Percentiles rank a stretch among this genome's conserved stretches.
These are phyloP conservation scores for Callopanchax toddi DNA, from an alignment of 2,113 vertebrate species.

Conservation along the genomic window DNA sequence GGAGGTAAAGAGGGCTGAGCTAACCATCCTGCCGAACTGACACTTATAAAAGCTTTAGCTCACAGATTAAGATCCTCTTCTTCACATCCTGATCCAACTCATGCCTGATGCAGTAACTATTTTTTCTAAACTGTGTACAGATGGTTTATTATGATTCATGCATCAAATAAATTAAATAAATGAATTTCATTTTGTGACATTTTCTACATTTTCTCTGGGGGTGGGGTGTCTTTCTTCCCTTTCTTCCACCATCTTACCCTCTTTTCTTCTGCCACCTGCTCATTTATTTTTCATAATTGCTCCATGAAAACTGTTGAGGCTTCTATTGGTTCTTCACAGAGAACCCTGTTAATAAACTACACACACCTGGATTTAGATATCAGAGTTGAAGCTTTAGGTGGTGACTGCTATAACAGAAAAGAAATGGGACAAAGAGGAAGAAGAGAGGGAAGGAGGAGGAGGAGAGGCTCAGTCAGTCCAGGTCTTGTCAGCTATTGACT, in stretches of 20 bases:
- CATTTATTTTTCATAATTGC: conserved; percentile 9
- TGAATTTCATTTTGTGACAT: conserved; percentile 3
- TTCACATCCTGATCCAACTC: conserved; percentile 8
- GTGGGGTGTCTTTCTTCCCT: conserved; percentile 6
- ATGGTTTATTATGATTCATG: conserved; percentile 45
- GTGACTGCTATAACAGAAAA: conserved; percentile 13
- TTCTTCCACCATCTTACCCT: conserved; percentile 12
- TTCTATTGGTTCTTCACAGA: conserved; percentile 8
- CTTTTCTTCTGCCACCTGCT: conserved; percentile 49
- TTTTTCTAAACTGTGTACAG: conserved; percentile 6
- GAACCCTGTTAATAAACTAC: conserved; percentile 7
- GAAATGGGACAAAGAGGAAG: conserved; percentile 28
- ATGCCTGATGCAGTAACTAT: conserved; percentile 17
- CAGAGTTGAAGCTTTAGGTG: neutral
- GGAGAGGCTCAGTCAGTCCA: conserved; percentile 30
- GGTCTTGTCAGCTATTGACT: conserved; percentile 51
- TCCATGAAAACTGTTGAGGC: neutral
- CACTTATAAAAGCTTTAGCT: conserved; percentile 12
- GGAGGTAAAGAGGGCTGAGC: neutral
- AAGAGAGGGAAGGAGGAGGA: conserved; percentile 27
- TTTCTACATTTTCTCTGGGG: conserved; percentile 17
- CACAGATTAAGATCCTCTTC: conserved; percentile 4
- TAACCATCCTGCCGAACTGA: conserved; percentile 1
- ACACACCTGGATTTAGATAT: neutral
- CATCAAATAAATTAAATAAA: conserved; percentile 12